Conservation (phyloP, 2,888 invertebrate species). For the Lordiphosa fenestrarum region DNA sequence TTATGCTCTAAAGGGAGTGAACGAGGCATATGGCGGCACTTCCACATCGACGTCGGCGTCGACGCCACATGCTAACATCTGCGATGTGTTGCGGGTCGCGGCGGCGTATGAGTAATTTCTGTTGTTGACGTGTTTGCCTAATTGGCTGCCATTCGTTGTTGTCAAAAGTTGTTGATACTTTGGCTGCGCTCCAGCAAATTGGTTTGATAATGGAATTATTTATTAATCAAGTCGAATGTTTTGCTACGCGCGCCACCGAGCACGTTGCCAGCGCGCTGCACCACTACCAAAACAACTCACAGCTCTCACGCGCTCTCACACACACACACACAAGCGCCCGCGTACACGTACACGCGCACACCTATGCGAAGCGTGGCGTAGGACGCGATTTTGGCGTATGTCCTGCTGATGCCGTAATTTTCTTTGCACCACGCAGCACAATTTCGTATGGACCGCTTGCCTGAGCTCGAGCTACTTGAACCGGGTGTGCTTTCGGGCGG, state of each 20-base stretch:
- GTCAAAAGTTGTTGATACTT: constrained; percentile 28
- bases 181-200: constrained; percentile 14
- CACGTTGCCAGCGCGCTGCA: constrained; percentile 52
- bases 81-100: constrained; percentile 54
- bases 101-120: constrained; percentile 48
- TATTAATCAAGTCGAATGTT: constrained; percentile 47
- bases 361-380: constrained; percentile 52
- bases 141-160: constrained; percentile 15
- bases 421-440: constrained; percentile 33
- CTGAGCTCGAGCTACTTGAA: constrained; percentile 9
- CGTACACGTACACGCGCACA: constrained; percentile 37
- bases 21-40: constrained; percentile 18
- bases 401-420: constrained; percentile 69
- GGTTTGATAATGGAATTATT: constrained; percentile 54
- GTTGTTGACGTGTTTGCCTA: neutral
- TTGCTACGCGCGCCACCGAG: constrained; percentile 50
- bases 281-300: constrained; percentile 42
- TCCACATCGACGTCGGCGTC: constrained; percentile 53
- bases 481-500: constrained; percentile 12
- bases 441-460: constrained; percentile 4
- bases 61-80: constrained; percentile 65
- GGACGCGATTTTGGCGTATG: constrained; percentile 65
- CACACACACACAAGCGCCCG: constrained; percentile 17
- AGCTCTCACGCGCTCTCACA: constrained; percentile 63
- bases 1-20: constrained; percentile 30